These are phyloP conservation scores for Ennomos fuscantarius DNA, from an alignment of 2,888 invertebrate genomes.

Conservation along the genomic window DNA sequence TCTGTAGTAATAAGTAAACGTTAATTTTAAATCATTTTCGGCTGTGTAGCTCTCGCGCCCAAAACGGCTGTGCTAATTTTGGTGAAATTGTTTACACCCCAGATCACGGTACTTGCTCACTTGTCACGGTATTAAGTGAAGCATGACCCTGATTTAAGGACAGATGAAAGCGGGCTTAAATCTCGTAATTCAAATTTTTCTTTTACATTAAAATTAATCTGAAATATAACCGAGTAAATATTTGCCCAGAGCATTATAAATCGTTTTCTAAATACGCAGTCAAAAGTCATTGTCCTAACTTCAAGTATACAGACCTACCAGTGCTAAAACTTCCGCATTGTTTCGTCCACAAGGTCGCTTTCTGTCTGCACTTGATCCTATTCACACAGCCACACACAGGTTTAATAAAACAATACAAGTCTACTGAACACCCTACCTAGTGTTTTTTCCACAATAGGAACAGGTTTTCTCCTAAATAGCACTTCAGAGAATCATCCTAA, in stretches of 20 bases:
- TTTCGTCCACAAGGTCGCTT: constrained; percentile 21
- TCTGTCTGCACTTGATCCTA: constrained; percentile 31
- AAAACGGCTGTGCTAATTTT: too few species aligned
- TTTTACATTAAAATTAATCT: too few species aligned
- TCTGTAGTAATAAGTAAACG: too few species aligned
- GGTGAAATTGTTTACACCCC: too few species aligned
- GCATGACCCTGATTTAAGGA: too few species aligned
- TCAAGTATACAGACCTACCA: neutral
- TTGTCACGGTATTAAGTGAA: too few species aligned
- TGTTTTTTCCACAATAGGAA: constrained; percentile 24
- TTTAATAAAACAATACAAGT: constrained; percentile 29
- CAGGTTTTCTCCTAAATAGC: constrained; percentile 16
- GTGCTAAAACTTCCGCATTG: constrained; percentile 25
- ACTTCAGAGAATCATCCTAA: constrained; percentile 18
- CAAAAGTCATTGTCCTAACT: neutral
- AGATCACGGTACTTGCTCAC: too few species aligned
- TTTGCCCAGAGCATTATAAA: neutral
- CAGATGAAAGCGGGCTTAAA: too few species aligned
- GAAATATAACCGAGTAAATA: too few species aligned
- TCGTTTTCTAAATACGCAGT: neutral
- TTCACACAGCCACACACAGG: neutral
- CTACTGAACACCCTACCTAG: constrained; percentile 5
- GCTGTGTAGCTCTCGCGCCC: too few species aligned
- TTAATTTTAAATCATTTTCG: too few species aligned
- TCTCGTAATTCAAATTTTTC: too few species aligned